Base-by-base conservation (phyloP, 2,888 invertebrate genomes). In the Lathronympha strigana region DNA sequence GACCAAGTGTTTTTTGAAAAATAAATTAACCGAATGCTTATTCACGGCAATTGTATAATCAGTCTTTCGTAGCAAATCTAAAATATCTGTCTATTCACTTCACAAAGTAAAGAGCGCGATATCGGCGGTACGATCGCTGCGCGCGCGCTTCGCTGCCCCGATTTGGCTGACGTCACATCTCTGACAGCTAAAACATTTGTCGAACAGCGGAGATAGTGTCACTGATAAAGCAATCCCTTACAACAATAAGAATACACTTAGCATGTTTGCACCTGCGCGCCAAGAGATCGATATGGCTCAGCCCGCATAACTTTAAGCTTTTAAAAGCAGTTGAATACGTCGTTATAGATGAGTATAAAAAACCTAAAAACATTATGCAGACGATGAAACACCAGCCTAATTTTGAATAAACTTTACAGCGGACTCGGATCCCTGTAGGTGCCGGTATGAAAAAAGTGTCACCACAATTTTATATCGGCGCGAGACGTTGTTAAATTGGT, bases 231-330 rank as follows among this genome's bases (percentile, higher is more conserved):
- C 86, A 87, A 90, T 87, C 91, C 90, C 88, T 89, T 88, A 89
- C 84, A 90, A 92, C 90, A 91, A 92, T 91, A 84, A 88, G 88
- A 90, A 90, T 79, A 90, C 90, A 92, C 90, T 92, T 92, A 90
- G 86, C 89, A 88, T 90, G 90, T 92, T 91, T 91, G 90, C 92
- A 92, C 92, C 92, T 92, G 92, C 91, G 74, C 74, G 80, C 80
- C 81, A 73, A 71, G 76, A 82, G 82, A 84, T 83, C 81, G 82
- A 89, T 88, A 82, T 77, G 73, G 76, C 78, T 79, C 75, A 72
- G 75, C 83, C 85, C 83, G 82, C 84, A 85, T 86, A 83, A 82
- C 78, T 81, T 80, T 76, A 72, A 68, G 61, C 67, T 67, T 70
- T 68, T 63, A 55, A 54, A 61, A 40, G 43, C 50, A 31, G 45